Evolutionary conservation across 2,888 invertebrate species (phyloP), one percentile per base, ranked within the genome.

Genomic region (Cantharis flavilabris): DNA sequence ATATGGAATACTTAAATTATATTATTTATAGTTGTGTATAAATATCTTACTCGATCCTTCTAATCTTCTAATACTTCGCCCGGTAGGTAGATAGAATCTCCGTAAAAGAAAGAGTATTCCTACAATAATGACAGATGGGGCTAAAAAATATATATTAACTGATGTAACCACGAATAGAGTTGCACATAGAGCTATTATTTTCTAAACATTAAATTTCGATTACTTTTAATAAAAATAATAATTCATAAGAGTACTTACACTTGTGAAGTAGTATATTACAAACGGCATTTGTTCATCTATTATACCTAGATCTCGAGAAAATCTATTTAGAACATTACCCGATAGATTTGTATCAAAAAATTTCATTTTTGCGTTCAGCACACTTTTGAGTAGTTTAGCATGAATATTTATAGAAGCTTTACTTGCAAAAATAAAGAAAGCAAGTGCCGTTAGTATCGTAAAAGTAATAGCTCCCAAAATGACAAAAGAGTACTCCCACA

Each of bases 41-140:
- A 16, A 16, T 33, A 5, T n/a, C 64, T 90, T 82, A 93, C 93
- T 92, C 30, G 92, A 90, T 80, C 93, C 92, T 84, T 94, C 94
- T 1, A 94, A 89, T 83, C 93, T 88, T 87, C 93, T 96, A 69
- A 96, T 87, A 83, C 94, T 94, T 18, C 95, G 88, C n/a, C 95
- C 94, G 13, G 95, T 94, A 28, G 90, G 86, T 13, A 96, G 88
- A 88, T 94, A 96, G 82, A 93, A 89, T 3, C 89, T 88, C 18
- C 96, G 86, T 11, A 95, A 86, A 9, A 91, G 85, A 75, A 91
- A 90, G 85, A 96, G 92, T 13, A 94, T 82, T 0, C 91, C 80
- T 0, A 91, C 90, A n/a, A 96, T 91, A 2, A 93, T 85, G 0
- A 90, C 87, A 0, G 94, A 93, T 0, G 94, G 93, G 28, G 94